phyloP scores from a whole-genome alignment of 2,113 vertebrate species.

The Cygnus atratus region DNA sequence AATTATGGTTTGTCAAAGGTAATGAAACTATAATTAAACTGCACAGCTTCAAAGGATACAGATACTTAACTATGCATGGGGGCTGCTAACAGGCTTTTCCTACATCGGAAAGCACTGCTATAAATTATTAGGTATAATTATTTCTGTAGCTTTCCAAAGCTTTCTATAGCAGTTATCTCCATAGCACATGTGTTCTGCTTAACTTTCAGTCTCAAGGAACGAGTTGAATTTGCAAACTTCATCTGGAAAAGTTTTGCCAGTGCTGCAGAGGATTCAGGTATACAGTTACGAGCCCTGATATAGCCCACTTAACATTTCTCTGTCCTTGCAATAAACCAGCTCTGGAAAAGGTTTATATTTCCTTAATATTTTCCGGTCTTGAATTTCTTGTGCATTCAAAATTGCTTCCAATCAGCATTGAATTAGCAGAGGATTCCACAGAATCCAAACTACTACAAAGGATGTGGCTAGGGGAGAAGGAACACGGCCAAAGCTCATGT shows the following conservation, averaged over 20 bases:
- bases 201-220: slow-evolving; percentile 7
- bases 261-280: background rate
- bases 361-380: slow-evolving; percentile 62
- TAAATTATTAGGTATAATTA: slow-evolving; percentile 24
- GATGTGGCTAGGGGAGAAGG: slow-evolving; percentile 33
- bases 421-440: slow-evolving; percentile 65
- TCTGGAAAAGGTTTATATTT: slow-evolving; percentile 55
- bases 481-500: slow-evolving; percentile 29
- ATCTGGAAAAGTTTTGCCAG: slow-evolving; percentile 4
- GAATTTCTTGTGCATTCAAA: slow-evolving; percentile 47
- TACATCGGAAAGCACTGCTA: background rate
- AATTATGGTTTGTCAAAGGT: slow-evolving; percentile 54
- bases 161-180: slow-evolving; percentile 1
- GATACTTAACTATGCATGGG: slow-evolving; percentile 31
- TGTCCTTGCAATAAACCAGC: slow-evolving; percentile 21
- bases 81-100: slow-evolving; percentile 3
- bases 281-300: slow-evolving; percentile 20
- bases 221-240: slow-evolving; percentile 34
- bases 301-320: slow-evolving; percentile 44
- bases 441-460: slow-evolving; percentile 47
- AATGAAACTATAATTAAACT: slow-evolving; percentile 52
- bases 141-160: background rate
- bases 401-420: slow-evolving; percentile 65
- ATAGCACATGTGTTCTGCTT: background rate
- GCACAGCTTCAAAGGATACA: slow-evolving; percentile 32